These are phyloP conservation scores for Alouatta palliata DNA, from an alignment of 2,113 vertebrate species.

Conservation along the genomic window DNA sequence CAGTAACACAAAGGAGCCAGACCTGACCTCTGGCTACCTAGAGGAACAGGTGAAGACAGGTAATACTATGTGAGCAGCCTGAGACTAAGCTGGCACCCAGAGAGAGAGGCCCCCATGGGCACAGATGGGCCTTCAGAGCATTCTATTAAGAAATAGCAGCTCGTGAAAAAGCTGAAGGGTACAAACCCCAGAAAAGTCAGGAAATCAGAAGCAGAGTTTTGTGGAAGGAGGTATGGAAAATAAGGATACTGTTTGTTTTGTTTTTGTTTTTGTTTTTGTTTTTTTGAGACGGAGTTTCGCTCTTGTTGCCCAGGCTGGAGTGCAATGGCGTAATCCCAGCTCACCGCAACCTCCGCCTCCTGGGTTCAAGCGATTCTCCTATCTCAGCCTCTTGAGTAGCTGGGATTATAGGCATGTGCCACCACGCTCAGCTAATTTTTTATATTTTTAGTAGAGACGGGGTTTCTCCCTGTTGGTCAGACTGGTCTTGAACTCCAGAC, in stretches of 20 bases:
- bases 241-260: background rate
- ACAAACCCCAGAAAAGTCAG: background rate
- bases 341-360: too few species aligned
- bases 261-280: too few species aligned
- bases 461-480: too few species aligned
- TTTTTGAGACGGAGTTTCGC: too few species aligned
- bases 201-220: background rate
- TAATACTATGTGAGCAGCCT: background rate
- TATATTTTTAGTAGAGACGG: too few species aligned
- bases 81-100: background rate
- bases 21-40: background rate
- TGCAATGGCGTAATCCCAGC: too few species aligned
- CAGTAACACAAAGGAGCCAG: background rate
- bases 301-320: too few species aligned
- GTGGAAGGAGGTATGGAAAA: background rate
- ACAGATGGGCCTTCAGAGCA: background rate
- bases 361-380: too few species aligned
- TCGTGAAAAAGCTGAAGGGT: background rate
- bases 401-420: too few species aligned
- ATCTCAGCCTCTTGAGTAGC: too few species aligned
- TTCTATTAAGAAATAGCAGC: background rate
- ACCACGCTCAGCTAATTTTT: too few species aligned
- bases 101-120: background rate
- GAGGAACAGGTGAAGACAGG: rapidly evolving
- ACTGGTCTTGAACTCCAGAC: too few species aligned